Evolutionary conservation across 2,888 invertebrate genomes (phyloP), one percentile per base, ranked within the genome.

Genomic region (Heliconius sara): DNA sequence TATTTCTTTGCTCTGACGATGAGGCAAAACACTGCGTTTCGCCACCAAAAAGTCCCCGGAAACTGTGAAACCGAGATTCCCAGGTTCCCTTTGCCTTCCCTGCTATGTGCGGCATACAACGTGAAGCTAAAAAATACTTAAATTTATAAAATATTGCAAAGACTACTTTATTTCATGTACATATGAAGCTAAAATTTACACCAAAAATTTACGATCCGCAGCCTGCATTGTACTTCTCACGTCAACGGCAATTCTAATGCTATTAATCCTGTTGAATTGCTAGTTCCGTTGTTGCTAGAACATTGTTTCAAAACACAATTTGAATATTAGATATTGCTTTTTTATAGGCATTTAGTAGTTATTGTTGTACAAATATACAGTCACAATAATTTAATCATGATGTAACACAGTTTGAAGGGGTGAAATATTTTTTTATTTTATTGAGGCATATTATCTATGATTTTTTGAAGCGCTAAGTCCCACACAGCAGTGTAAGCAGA

Each of bases 231-330:
- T 79, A 82, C 65, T 80, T 76, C 81, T 81, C 79, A 80, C 81
- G 82, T 83, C 82, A 83, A 80, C 81, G 83, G 77, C 81, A 81
- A 80, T 83, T 80, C 81, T 79, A 79, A 76, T 77, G 80, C 80
- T 80, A 83, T 84, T 84, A 83, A 83, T 84, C 79, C 79, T 77
- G 79, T 74, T 70, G 79, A 83, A 83, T 84, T 82, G 83, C 80
- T 76, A 60, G 77, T 80, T 81, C 76, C 77, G 79, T 76, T 79
- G 81, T 74, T 81, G 78, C 74, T 67, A 70, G 52, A 79, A 76
- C 79, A 79, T 71, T 75, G 67, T 79, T 71, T 34, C 76, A 52
- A 81, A 78, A 78, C 77, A 76, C 72, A 39, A 79, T 79, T 81
- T 82, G 63, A 74, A 73, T 30, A 47, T 75, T 27, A 66, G 27